phyloP scores from a whole-genome alignment of 2,888 invertebrate genomes.

The Dryococelus australis region DNA sequence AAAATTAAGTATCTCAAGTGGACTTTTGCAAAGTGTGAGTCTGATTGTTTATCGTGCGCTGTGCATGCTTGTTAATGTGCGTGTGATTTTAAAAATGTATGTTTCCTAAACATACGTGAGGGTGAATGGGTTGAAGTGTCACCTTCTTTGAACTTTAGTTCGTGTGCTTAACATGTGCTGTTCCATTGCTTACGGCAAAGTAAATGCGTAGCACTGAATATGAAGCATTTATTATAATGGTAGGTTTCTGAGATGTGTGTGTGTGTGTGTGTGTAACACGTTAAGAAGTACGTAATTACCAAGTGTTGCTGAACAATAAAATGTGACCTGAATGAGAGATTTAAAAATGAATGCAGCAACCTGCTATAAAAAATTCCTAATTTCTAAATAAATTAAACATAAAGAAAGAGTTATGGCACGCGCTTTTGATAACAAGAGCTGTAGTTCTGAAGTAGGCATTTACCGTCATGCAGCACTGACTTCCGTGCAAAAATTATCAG shows the following conservation, averaged over 20 bases:
- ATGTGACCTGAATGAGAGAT: not conserved
- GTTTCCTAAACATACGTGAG: too few species aligned
- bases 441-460: too few species aligned
- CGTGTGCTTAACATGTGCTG: not conserved
- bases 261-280: not conserved
- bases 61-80: not conserved
- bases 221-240: not conserved
- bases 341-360: not conserved
- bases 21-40: not conserved
- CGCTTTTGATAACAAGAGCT: too few species aligned
- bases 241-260: not conserved
- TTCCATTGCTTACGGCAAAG: not conserved
- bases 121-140: not conserved
- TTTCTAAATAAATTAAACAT: not conserved
- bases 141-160: not conserved
- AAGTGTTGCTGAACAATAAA: not conserved
- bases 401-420: not conserved
- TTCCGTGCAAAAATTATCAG: too few species aligned
- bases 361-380: not conserved
- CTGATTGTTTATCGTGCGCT: not conserved
- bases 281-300: not conserved
- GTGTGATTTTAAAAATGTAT: not conserved
- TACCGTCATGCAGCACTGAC: too few species aligned
- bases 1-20: not conserved
- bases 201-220: not conserved